phyloP scores from a whole-genome alignment of 2,888 invertebrate genomes.

The Eulithis prunata region DNA sequence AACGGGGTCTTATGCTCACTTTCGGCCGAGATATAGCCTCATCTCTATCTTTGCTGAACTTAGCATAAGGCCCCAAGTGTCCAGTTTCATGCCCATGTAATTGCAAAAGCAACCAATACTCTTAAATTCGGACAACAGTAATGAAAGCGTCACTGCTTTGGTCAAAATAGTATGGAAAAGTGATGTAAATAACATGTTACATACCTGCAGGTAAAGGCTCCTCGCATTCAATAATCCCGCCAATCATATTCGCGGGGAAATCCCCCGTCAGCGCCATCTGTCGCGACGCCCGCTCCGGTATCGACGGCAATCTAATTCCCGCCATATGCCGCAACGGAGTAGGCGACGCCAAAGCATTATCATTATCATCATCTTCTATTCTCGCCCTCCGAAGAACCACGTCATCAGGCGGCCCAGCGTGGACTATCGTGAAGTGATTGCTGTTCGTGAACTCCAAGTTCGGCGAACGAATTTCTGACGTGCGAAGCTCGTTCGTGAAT shows the following conservation, averaged over 20 bases:
- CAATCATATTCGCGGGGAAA: conserved; percentile 82
- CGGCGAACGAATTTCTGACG: conserved; percentile 81
- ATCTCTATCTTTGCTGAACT: too few species aligned
- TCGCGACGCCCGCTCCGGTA: conserved; percentile 88
- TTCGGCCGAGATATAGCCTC: too few species aligned
- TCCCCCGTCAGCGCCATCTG: conserved; percentile 83
- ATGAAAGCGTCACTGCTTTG: too few species aligned
- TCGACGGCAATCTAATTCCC: conserved; percentile 91
- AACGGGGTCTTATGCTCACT: too few species aligned
- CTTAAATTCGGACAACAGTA: too few species aligned
- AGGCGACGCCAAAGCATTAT: conserved; percentile 81
- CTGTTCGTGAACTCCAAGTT: conserved; percentile 83
- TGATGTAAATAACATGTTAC: neutral
- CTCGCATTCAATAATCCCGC: conserved; percentile 86
- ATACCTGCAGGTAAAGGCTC: conserved; percentile 94
- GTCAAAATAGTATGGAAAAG: too few species aligned
- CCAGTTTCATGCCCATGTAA: too few species aligned
- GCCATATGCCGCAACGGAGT: conserved; percentile 88
- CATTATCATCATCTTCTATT: conserved; percentile 74
- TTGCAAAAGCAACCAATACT: too few species aligned
- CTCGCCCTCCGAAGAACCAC: conserved; percentile 78
- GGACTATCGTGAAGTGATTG: conserved; percentile 83
- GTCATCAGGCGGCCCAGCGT: conserved; percentile 79
- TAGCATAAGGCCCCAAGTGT: too few species aligned
- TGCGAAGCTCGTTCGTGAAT: conserved; percentile 77